Evolutionary conservation across 2,113 vertebrate genomes (phyloP), one percentile per base, ranked within the genome.

Genomic region (Callopanchax toddi): DNA sequence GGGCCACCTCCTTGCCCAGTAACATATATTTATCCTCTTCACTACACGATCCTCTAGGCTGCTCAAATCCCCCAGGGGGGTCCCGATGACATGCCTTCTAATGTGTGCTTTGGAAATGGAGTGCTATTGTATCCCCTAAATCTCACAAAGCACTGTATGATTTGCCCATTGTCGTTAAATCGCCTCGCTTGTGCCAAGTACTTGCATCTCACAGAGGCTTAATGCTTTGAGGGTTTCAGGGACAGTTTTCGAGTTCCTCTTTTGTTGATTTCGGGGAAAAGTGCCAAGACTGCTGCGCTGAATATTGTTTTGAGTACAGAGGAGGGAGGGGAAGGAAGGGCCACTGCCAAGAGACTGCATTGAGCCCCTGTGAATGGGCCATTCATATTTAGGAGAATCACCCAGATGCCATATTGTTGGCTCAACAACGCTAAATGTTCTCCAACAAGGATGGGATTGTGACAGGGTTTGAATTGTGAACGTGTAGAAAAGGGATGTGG

Each of bases 341-440:
- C 79, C 72, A 72, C 61, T 89, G 87, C 85, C 87, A 89, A 89
- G 84, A 77, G 74, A 78, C 77, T 79, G 85, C 82, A 89, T 90
- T 90, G 84, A 90, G 84, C 53, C 36, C 54, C 48, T 13, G 74
- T 91, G 87, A 91, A 91, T 91, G 85, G 89, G 74, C 85, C 86
- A 89, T 91, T 91, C 90, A 91, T 89, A 89, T 90, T 88, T 90
- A 78, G 81, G 67, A 89, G 84, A 89, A 86, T 90, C 81, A 78
- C 81, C 81, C 85, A 89, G 89, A 90, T 86, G 85, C 89, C 90
- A 86, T 87, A 89, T 89, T 91, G 90, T 91, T 89, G 88, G 82
- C 85, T 88, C 80, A 89, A 90, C 86, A 87, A 84, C 80, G 77
- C 80, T 81, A 80, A 87, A 88, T 80, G 83, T 86, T 86, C 82